A percentile compares a stretch with the other conserved stretches of the same genome.
Evolutionary conservation across 1,140 invertebrate genomes (phyloP).

Genomic region (Solenopsis fugax): DNA sequence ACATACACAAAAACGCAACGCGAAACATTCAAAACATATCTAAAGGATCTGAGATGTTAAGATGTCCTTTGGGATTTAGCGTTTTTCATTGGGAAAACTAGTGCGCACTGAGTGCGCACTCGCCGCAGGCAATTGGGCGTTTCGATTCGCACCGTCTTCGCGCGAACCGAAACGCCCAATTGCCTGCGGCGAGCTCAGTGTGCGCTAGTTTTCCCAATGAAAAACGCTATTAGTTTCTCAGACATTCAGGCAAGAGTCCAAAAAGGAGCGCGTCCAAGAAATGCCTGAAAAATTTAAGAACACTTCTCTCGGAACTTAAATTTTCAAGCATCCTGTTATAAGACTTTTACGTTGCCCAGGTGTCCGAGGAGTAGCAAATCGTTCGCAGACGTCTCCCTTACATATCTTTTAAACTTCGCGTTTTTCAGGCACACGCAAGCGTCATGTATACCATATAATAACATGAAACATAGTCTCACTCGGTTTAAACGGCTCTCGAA

Average conservation of each 20-base stretch:
- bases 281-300: slow-evolving; percentile 11
- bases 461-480: slow-evolving; percentile 73
- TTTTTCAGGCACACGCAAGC: slow-evolving; percentile 11
- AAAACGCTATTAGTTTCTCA: no score
- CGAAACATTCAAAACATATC: slow-evolving; percentile 37
- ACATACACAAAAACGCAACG: not conserved
- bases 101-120: no score
- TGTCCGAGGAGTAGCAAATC: not conserved
- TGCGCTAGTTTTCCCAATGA: no score
- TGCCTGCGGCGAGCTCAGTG: no score
- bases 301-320: not conserved
- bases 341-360: not conserved
- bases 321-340: not conserved
- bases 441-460: slow-evolving; percentile 46
- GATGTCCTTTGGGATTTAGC: not conserved
- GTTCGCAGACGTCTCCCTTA: not conserved
- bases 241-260: not conserved
- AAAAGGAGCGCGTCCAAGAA: not conserved
- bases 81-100: no score
- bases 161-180: no score
- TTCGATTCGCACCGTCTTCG: no score
- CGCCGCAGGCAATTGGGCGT: no score
- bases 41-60: not conserved
- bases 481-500: slow-evolving; percentile 79
- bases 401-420: not conserved